Evolutionary conservation across 2,113 vertebrate genomes (phyloP).

Genomic region (Cryptomyrus ogoouensis): DNA sequence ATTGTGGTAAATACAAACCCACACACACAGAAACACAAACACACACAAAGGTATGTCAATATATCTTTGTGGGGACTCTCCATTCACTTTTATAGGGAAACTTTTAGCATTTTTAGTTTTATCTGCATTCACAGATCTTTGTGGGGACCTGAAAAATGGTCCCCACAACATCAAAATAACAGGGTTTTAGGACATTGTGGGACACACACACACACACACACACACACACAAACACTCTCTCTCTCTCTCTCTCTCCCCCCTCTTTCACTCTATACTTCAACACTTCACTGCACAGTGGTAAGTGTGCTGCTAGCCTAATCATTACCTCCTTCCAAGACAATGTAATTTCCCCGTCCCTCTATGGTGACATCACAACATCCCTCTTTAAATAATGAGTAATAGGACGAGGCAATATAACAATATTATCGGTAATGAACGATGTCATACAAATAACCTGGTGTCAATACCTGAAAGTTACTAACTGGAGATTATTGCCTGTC

Average conservation of each 20-base stretch:
- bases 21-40: neutral
- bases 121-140: no score
- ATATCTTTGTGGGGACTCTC: no score
- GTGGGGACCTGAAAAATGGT: no score
- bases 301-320: neutral
- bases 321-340: neutral
- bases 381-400: neutral
- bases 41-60: neutral
- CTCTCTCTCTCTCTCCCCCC: neutral
- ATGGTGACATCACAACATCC: neutral
- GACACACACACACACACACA: no score
- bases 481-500: neutral
- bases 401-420: neutral
- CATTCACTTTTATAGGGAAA: no score
- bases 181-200: no score
- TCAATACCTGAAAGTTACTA: neutral
- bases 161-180: no score
- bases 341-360: neutral
- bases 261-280: neutral
- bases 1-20: neutral
- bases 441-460: neutral
- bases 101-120: no score
- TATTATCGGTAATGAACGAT: neutral
- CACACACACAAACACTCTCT: no score
- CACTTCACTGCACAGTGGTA: neutral